These are phyloP conservation scores for Cinclus mexicanus DNA, from an alignment of 2,113 vertebrate genomes.

Conservation along the genomic window DNA sequence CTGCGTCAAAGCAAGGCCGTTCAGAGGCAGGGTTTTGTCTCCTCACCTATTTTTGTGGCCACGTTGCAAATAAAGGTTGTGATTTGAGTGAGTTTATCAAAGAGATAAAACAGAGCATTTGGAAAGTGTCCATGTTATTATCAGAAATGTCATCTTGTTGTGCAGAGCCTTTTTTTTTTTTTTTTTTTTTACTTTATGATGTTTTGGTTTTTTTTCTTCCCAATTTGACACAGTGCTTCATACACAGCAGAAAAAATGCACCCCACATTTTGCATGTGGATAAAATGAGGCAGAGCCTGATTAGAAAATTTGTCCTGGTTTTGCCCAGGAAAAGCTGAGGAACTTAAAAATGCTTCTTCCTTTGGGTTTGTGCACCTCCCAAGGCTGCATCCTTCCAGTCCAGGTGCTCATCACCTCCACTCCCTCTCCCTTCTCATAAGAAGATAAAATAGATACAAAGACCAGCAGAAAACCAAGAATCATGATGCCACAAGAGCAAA, in stretches of 20 bases:
- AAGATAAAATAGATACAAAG: background rate
- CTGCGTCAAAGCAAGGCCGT: background rate
- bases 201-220: too few species aligned
- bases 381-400: background rate
- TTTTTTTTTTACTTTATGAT: background rate
- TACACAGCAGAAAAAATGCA: background rate
- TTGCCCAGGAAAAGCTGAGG: background rate
- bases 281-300: background rate
- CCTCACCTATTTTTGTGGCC: fast-evolving
- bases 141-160: background rate
- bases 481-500: background rate
- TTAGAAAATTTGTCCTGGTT: background rate
- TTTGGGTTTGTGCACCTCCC: background rate
- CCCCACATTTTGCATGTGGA: background rate
- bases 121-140: background rate
- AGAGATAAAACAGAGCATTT: background rate
- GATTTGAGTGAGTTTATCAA: background rate
- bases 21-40: background rate
- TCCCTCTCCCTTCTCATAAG: background rate
- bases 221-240: background rate
- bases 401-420: background rate
- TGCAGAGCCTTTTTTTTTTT: background rate
- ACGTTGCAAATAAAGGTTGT: background rate
- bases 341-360: background rate
- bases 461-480: background rate